A percentile compares a stretch with the other conserved stretches of the same genome.
Evolutionary conservation across 2,797 vertebrate species (phyloP).

Genomic region (Chiloscyllium punctatum): DNA sequence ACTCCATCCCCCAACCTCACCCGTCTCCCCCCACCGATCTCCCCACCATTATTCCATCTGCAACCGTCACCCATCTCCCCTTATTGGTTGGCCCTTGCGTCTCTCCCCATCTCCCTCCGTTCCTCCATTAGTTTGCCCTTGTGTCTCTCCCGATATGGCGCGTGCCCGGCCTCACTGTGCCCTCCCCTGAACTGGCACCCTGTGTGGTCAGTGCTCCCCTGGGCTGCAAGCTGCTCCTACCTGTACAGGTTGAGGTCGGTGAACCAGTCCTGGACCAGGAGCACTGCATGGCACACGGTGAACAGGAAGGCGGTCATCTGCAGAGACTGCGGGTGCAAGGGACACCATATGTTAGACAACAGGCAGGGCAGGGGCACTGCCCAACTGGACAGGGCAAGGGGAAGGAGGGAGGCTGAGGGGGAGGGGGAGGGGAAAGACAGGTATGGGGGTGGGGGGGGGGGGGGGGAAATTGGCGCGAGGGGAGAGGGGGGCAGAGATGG

Average conservation of each 20-base stretch:
- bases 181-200: no score
- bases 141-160: no score
- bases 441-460: no score
- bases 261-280: conserved; percentile 88
- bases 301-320: conserved; percentile 87
- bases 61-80: no score
- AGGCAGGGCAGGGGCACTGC: neutral
- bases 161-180: no score
- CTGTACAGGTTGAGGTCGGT: conserved; percentile 82
- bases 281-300: conserved; percentile 83
- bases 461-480: neutral
- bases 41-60: no score
- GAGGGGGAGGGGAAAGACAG: neutral
- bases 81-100: no score
- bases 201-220: no score
- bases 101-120: no score
- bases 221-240: conserved; percentile 48
- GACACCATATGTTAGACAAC: neutral
- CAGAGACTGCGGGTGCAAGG: conserved; percentile 62
- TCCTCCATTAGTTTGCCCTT: no score
- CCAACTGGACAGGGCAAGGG: accelerated
- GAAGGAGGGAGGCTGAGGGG: neutral
- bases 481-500: neutral
- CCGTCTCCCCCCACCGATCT: no score
- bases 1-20: no score